Evolutionary conservation across 2,888 invertebrate genomes (phyloP).

Genomic region (Notodonta ziczac): DNA sequence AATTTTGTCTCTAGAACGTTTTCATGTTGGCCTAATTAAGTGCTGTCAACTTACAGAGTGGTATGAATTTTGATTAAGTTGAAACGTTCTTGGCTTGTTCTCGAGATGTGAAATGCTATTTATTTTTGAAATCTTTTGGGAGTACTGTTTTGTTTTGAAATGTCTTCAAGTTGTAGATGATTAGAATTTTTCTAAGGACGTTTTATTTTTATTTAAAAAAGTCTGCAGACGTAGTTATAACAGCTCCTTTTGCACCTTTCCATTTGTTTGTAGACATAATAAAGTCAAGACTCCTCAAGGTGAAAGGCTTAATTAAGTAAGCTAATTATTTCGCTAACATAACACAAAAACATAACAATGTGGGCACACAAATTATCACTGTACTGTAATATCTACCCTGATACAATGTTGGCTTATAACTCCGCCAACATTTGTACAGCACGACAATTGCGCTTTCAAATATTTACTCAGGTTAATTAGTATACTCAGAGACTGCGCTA

Average conservation of each 20-base stretch:
- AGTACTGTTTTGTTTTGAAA: neutral
- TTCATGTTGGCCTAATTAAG: slow-evolving; percentile 60
- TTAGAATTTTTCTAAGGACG: no score
- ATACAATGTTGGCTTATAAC: slow-evolving; percentile 42
- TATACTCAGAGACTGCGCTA: slow-evolving; percentile 56
- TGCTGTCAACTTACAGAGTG: slow-evolving; percentile 40
- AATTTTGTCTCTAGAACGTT: slow-evolving; percentile 54
- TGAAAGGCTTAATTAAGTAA: neutral
- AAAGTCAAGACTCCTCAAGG: neutral
- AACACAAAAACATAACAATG: slow-evolving; percentile 2
- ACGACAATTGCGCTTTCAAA: slow-evolving; percentile 53
- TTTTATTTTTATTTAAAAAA: no score
- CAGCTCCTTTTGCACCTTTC: no score
- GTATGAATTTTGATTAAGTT: slow-evolving; percentile 52
- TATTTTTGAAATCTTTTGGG: slow-evolving; percentile 23
- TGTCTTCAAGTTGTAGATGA: no score
- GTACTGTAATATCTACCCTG: slow-evolving; percentile 15
- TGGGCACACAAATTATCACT: slow-evolving; percentile 15
- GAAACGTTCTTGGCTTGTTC: slow-evolving; percentile 31
- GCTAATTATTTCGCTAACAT: slow-evolving; percentile 3
- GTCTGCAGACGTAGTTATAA: no score
- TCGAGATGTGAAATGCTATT: slow-evolving; percentile 17
- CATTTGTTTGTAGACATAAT: no score
- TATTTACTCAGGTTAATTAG: slow-evolving; percentile 75
- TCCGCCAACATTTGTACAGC: slow-evolving; percentile 39